phyloP scores from a whole-genome alignment of 2,888 invertebrate species.

The Tuberolachnus salignus region DNA sequence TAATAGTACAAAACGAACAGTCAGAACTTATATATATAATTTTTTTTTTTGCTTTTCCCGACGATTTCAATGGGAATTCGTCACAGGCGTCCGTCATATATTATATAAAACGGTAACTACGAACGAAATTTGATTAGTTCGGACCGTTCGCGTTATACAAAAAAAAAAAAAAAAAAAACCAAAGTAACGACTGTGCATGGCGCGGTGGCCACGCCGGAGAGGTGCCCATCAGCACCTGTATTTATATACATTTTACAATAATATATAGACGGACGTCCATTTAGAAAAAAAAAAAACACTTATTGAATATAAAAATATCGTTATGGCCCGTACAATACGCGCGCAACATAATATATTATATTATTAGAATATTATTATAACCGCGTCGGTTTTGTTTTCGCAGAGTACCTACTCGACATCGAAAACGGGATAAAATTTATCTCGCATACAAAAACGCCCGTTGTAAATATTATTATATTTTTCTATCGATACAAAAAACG shows the following conservation, averaged over 20 bases:
- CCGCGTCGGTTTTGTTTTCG: not conserved
- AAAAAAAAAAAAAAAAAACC: conserved; percentile 25
- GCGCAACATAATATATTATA: not conserved
- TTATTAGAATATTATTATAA: not conserved
- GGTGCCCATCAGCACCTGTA: no score
- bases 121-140: conserved; percentile 38
- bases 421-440: no score
- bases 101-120: conserved; percentile 19
- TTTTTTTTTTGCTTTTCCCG: conserved; percentile 8
- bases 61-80: conserved; percentile 39
- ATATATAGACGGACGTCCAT: conserved; percentile 11
- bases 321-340: not conserved
- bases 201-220: not conserved
- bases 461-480: no score
- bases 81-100: conserved; percentile 25
- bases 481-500: no score
- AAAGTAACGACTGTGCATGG: not conserved
- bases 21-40: not conserved
- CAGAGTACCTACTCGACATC: no score
- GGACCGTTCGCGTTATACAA: not conserved
- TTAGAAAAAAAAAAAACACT: not conserved
- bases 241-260: no score
- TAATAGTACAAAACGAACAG: not conserved
- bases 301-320: conserved; percentile 7
- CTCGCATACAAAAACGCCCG: no score